Evolutionary conservation across 23 tunicate species (phyloP).

Genomic region (Trididemnum clinides): DNA sequence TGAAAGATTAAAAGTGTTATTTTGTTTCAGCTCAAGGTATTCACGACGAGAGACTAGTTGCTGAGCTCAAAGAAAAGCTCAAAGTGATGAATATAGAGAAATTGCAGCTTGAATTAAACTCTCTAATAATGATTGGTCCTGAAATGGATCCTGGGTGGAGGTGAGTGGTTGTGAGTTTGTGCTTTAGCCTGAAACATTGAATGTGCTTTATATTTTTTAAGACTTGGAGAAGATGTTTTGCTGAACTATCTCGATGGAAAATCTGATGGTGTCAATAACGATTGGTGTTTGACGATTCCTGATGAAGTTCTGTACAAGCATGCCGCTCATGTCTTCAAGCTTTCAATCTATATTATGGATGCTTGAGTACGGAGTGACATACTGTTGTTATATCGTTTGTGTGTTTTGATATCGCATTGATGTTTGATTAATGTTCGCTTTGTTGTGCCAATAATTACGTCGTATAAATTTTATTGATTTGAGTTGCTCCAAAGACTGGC

Average conservation of each 20-base stretch:
- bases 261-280: slow-evolving; percentile 25
- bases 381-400: no score
- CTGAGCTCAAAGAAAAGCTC: not conserved
- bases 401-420: no score
- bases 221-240: slow-evolving; percentile 7
- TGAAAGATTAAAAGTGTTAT: no score
- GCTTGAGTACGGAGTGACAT: no score
- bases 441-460: no score
- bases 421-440: no score
- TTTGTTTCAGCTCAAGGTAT: slow-evolving; percentile 39
- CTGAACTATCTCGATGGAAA: slow-evolving; percentile 38
- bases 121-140: slow-evolving; percentile 49
- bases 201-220: not conserved
- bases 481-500: no score
- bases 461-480: no score
- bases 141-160: slow-evolving; percentile 41
- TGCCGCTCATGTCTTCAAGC: slow-evolving; percentile 28
- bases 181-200: not conserved
- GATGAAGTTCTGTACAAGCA: slow-evolving; percentile 43
- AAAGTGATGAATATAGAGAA: slow-evolving; percentile 8
- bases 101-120: slow-evolving; percentile 35
- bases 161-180: not conserved
- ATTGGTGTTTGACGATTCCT: slow-evolving; percentile 53
- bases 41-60: not conserved
- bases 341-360: no score